Evolutionary conservation across 2,113 vertebrate species (phyloP).

Genomic region (Misgurnus mizolepis): DNA sequence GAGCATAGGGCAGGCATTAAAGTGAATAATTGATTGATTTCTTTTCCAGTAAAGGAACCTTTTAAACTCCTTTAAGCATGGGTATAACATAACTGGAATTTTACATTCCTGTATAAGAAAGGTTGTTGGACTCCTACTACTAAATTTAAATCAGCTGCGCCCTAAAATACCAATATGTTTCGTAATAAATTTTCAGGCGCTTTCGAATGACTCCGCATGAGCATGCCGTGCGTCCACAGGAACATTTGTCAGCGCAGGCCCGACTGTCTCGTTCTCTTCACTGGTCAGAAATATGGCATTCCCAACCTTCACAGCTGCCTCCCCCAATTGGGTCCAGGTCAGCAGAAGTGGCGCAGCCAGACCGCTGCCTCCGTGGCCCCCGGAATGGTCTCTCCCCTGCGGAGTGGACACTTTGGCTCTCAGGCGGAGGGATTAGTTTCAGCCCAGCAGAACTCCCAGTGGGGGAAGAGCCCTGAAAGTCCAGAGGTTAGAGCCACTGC

Average conservation of each 20-base stretch:
- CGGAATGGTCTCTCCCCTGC: conserved; percentile 48
- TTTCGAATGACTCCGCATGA: conserved; percentile 65
- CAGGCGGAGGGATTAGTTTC: conserved; percentile 61
- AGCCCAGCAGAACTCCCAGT: conserved; percentile 52
- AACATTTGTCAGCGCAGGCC: conserved; percentile 70
- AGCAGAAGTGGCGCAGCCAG: conserved; percentile 59
- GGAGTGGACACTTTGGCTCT: conserved; percentile 34
- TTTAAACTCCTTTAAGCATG: conserved; percentile 46
- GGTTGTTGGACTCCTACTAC: conserved; percentile 46
- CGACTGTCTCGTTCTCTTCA: conserved; percentile 68
- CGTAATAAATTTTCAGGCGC: conserved; percentile 74
- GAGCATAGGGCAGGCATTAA: conserved; percentile 6
- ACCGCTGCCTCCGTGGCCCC: conserved; percentile 53
- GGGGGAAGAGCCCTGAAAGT: conserved; percentile 45
- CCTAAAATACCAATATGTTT: conserved; percentile 79
- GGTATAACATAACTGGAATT: conserved; percentile 45
- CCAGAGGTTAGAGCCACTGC: conserved; percentile 58
- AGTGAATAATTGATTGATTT: conserved; percentile 44
- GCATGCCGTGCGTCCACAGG: conserved; percentile 33
- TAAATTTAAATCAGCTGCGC: conserved; percentile 74
- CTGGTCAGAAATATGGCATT: conserved; percentile 70
- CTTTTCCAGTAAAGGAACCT: conserved; percentile 29
- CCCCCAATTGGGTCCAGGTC: conserved; percentile 69
- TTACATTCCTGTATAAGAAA: conserved; percentile 59
- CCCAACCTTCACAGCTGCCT: conserved; percentile 74